These are phyloP conservation scores for Lordiphosa collinella DNA, from an alignment of 1,140 invertebrate species.

Conservation along the genomic window DNA sequence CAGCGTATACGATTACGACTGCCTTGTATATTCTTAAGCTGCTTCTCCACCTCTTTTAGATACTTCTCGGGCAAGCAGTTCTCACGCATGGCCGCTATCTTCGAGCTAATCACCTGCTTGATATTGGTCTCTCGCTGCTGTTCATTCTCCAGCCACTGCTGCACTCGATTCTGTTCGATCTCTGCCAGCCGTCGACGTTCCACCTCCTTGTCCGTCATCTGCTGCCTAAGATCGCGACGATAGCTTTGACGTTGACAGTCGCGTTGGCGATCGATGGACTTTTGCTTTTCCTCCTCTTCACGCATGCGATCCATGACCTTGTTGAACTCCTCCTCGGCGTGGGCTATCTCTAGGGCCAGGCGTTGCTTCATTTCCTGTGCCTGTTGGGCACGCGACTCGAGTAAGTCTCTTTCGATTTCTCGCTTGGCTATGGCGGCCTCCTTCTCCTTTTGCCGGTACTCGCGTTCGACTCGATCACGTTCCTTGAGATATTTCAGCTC, in stretches of 20 bases:
- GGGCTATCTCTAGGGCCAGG: constrained; percentile 83
- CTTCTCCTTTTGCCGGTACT: constrained; percentile 81
- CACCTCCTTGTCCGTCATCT: constrained; percentile 84
- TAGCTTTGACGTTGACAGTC: constrained; percentile 48
- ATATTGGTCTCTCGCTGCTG: constrained; percentile 82
- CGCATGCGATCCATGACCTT: constrained; percentile 80
- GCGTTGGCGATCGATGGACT: constrained; percentile 69
- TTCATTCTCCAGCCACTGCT: constrained; percentile 82
- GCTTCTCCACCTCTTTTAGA: constrained; percentile 79
- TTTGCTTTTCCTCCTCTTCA: constrained; percentile 80
- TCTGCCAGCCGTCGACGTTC: constrained; percentile 80
- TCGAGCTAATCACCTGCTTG: constrained; percentile 82
- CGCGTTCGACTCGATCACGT: constrained; percentile 82
- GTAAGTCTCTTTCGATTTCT: constrained; percentile 81
- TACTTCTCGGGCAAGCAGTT: constrained; percentile 79
- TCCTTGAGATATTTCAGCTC: constrained; percentile 81
- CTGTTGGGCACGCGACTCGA: constrained; percentile 80
- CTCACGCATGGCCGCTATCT: constrained; percentile 82
- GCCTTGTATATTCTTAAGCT: constrained; percentile 65
- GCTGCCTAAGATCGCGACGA: constrained; percentile 66
- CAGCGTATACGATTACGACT: constrained; percentile 53
- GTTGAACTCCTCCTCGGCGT: constrained; percentile 83
- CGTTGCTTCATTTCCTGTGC: constrained; percentile 79
- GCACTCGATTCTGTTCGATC: constrained; percentile 81
- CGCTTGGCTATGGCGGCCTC: constrained; percentile 80